phyloP scores from a whole-genome alignment of 2,113 vertebrate genomes.

The Salvator merianae region DNA sequence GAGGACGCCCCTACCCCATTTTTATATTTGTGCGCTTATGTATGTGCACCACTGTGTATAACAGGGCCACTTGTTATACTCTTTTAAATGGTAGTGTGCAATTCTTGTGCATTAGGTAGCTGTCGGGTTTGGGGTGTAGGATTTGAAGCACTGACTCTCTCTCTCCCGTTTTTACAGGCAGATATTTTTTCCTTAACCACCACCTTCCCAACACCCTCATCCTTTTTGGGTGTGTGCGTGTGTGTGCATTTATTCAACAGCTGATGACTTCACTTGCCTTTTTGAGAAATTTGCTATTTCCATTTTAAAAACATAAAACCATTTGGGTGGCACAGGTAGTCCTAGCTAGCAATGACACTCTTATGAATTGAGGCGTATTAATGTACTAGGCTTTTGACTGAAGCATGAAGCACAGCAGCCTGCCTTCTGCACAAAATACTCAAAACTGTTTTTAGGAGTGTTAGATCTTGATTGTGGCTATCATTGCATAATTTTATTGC shows the following conservation, averaged over 20 bases:
- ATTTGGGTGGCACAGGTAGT: background rate
- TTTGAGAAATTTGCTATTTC: background rate
- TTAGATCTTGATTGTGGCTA: background rate
- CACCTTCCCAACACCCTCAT: too few species aligned
- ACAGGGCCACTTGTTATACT: background rate
- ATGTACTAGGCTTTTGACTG: too few species aligned
- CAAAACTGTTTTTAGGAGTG: background rate
- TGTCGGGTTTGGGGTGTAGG: background rate
- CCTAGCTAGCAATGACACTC: background rate
- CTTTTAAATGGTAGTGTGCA: background rate
- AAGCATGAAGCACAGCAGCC: rapidly evolving
- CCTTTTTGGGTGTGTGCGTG: too few species aligned
- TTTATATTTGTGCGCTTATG: background rate
- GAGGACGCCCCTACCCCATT: background rate
- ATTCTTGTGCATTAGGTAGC: background rate
- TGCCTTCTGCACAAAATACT: too few species aligned
- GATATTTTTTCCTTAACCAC: too few species aligned
- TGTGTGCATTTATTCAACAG: too few species aligned
- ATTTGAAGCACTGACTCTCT: background rate
- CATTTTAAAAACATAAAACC: background rate
- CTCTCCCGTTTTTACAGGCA: background rate
- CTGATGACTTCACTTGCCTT: background rate
- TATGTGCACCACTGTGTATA: too few species aligned
- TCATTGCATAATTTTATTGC: background rate
- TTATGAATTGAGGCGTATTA: background rate